phyloP scores from a whole-genome alignment of 1,140 invertebrate species.

The Musca domestica region DNA sequence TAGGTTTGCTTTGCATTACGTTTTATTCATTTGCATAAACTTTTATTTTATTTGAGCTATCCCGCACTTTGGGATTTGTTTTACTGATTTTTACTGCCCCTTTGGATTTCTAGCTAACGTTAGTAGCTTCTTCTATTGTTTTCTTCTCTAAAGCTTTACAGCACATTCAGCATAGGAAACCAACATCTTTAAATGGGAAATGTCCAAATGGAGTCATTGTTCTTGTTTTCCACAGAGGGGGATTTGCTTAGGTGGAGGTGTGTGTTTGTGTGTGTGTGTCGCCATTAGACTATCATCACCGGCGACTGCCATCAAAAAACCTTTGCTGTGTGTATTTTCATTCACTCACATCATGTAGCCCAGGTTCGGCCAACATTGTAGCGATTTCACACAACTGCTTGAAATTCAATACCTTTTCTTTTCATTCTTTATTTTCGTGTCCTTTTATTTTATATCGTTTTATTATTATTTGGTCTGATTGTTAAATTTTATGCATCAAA shows the following conservation, averaged over 20 bases:
- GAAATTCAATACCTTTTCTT: conserved; percentile 27
- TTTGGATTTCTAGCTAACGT: conserved; percentile 9
- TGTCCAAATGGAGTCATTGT: not conserved
- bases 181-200: not conserved
- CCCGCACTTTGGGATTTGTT: conserved; percentile 29
- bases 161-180: not conserved
- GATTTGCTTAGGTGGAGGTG: no score
- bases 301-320: no score
- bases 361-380: not conserved
- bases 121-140: conserved; percentile 12
- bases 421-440: not conserved
- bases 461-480: conserved; percentile 15
- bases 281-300: no score
- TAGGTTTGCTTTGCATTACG: conserved; percentile 23
- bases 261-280: no score
- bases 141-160: not conserved
- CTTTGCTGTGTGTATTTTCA: not conserved
- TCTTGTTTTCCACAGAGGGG: no score
- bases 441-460: not conserved
- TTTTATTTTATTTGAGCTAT: conserved; percentile 25
- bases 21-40: conserved; percentile 28
- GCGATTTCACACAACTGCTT: conserved; percentile 28
- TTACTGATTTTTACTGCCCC: conserved; percentile 21
- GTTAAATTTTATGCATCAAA: conserved; percentile 29
- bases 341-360: no score